Evolutionary conservation across 2,113 vertebrate genomes (phyloP).

Genomic region (Corvus hawaiiensis): DNA sequence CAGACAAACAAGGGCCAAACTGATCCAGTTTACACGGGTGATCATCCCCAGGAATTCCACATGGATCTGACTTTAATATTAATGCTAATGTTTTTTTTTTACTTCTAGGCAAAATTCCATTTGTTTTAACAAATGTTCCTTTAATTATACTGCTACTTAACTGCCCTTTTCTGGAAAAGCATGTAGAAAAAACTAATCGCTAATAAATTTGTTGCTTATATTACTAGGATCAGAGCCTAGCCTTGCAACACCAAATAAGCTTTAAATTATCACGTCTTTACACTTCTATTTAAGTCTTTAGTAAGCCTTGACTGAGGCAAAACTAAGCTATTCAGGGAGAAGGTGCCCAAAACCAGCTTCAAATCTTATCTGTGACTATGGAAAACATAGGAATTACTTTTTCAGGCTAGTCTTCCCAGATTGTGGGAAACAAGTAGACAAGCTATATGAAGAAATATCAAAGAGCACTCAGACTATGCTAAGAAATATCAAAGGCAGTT

Average conservation of each 20-base stretch:
- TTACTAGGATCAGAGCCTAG: not conserved
- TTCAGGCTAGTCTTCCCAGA: not conserved
- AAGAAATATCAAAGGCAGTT: not conserved
- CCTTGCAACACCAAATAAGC: not conserved
- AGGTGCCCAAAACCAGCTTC: not conserved
- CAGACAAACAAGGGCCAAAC: not conserved
- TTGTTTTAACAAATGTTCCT: not conserved
- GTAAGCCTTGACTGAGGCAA: not conserved
- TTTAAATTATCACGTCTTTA: not conserved
- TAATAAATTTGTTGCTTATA: not conserved
- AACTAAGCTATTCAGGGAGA: not conserved
- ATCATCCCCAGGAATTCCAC: not conserved
- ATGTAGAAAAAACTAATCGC: not conserved
- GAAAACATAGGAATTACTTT: not conserved
- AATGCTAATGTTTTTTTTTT: not conserved
- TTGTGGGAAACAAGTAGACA: not conserved
- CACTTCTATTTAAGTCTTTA: not conserved
- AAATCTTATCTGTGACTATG: not conserved
- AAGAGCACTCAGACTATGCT: not conserved
- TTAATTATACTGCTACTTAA: not conserved
- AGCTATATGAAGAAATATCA: not conserved
- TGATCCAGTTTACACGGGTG: not conserved
- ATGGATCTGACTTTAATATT: not conserved
- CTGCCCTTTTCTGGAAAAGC: not conserved
- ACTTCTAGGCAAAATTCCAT: not conserved